Evolutionary conservation across 2,113 vertebrate genomes (phyloP).

Genomic region (Sakesphorus luctuosus): DNA sequence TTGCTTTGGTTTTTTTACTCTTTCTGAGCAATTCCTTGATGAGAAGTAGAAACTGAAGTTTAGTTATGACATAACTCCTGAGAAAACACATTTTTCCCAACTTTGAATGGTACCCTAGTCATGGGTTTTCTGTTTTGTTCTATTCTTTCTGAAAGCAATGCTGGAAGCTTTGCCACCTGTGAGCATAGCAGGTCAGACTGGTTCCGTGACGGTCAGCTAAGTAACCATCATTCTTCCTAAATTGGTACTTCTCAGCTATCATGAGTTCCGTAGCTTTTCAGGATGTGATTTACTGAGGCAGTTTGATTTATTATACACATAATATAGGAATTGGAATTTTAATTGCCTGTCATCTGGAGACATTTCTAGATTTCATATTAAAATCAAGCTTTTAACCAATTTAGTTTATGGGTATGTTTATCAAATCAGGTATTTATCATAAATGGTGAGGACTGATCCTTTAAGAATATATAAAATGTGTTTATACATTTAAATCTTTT

Average conservation of each 20-base stretch:
- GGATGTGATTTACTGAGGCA: not conserved
- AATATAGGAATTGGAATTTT: not conserved
- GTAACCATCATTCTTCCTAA: not conserved
- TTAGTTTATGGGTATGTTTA: not conserved
- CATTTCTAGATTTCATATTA: not conserved
- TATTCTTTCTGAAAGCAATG: not conserved
- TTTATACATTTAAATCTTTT: not conserved
- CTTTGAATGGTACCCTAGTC: not conserved
- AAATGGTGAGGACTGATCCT: not conserved
- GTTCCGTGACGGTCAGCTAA: not conserved
- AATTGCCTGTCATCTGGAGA: not conserved
- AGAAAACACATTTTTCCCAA: not conserved
- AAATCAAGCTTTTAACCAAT: not conserved
- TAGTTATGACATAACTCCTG: not conserved
- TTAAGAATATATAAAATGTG: not conserved
- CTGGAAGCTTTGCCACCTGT: not conserved
- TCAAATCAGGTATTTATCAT: not conserved
- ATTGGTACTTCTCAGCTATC: not conserved
- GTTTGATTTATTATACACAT: not conserved
- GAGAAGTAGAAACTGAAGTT: not conserved
- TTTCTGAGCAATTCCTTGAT: not conserved
- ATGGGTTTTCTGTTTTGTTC: not conserved
- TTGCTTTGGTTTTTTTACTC: not conserved
- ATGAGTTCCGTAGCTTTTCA: not conserved
- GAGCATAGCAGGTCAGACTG: not conserved